Percentiles rank a stretch among this genome's conserved stretches.
These are phyloP conservation scores for Falco rusticolus DNA, from an alignment of 2,797 vertebrate species.

Conservation along the genomic window DNA sequence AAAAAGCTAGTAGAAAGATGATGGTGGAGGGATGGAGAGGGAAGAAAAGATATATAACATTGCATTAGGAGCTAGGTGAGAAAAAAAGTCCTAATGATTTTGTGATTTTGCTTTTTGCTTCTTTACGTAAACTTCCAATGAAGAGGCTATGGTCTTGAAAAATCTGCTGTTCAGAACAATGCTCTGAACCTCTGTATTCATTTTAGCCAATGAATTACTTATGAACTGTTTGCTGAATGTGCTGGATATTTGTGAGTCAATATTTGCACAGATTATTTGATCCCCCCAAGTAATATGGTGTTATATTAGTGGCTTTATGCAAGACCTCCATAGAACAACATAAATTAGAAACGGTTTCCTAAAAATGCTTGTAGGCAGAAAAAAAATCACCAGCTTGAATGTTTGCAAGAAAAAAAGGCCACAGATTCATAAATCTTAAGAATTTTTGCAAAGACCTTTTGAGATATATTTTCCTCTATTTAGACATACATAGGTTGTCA, in stretches of 20 bases:
- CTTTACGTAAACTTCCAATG: not conserved
- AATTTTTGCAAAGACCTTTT: not conserved
- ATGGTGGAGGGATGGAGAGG: not conserved
- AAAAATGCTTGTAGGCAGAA: not conserved
- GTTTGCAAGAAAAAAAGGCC: not conserved
- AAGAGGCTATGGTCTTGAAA: not conserved
- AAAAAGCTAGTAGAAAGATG: not conserved
- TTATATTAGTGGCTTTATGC: not conserved
- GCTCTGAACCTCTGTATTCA: not conserved
- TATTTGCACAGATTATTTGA: conserved; percentile 39
- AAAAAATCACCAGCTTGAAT: not conserved
- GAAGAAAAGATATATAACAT: not conserved
- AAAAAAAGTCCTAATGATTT: not conserved
- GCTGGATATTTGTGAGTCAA: conserved; percentile 30
- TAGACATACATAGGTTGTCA: not conserved
- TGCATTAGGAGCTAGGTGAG: not conserved
- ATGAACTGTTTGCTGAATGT: not conserved
- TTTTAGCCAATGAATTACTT: conserved; percentile 26
- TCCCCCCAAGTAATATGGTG: not conserved
- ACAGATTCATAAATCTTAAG: not conserved
- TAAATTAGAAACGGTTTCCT: not conserved
- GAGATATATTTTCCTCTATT: not conserved
- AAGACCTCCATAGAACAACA: not conserved
- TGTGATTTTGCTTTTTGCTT: not conserved
- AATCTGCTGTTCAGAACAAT: not conserved